Evolutionary conservation across 35 echinoderm and acorn worm genomes (phyloP), one percentile per base, ranked within the genome.

Genomic region (Diadema setosum): DNA sequence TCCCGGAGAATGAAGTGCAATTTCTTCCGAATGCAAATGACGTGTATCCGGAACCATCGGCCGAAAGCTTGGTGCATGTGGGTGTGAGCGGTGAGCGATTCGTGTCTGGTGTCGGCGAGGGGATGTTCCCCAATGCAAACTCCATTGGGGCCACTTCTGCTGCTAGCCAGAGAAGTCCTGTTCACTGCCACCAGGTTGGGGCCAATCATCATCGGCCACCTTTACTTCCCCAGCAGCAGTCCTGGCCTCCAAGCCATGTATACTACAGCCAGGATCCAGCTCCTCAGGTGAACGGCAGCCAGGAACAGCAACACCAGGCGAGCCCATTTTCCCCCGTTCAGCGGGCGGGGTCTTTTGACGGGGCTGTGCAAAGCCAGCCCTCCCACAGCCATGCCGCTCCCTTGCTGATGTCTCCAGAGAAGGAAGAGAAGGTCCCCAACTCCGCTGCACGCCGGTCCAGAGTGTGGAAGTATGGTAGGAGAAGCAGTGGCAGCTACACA

Each of bases 381-480:
- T 36, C 35, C 24, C 9, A 11, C 48, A 52, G 48, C 48, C 48
- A 11, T 52, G 9, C n/a, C 48, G 9, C 48, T 52, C 9, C 48
- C 48, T n/a, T n/a, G n/a, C 48, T n/a, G 9, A 78, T 41, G 25
- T 39, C 35, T 25, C 35, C 73, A 17, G 73, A 78, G 33, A 78
- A 78, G 44, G 73, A 78, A 2, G 73, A 78, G 40, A 78, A 36
- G 40, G 37, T 78, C 15, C 73, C 73, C 14, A 78, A 78, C n/a
- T 78, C 73, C 1, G 40, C 73, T 6, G 73, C 44, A n/a, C 29
- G 73, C 35, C 39, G 73, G 37, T 39, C 73, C 24, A 78, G 73
- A 78, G 40, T 78, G 16, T 78, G 73, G 73, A 78, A 78, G 39
- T 78, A 78, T 78, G 73, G 73, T 78, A 31, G 73, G 39, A 39